These are phyloP conservation scores for Calephelis nemesis DNA, from an alignment of 1,140 invertebrate species.

Conservation along the genomic window DNA sequence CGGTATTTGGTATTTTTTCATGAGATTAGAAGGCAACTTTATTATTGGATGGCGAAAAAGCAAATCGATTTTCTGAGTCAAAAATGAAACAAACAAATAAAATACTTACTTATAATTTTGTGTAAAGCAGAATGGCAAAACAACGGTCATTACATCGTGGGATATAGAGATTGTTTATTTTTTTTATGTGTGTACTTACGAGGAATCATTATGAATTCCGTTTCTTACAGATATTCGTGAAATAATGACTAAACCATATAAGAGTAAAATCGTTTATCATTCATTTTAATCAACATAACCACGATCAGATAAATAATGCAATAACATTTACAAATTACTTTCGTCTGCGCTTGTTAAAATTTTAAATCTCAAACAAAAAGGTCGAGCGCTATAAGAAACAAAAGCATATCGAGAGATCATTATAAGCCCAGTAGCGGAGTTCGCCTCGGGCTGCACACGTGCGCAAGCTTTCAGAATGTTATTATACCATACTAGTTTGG, in stretches of 20 bases:
- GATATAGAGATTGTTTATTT: no score
- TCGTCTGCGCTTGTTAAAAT: constrained; percentile 29
- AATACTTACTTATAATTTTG: no score
- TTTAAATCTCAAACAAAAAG: constrained; percentile 33
- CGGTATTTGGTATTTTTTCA: no score
- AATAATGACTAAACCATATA: not conserved
- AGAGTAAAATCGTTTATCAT: not conserved
- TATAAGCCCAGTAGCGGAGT: constrained; percentile 65
- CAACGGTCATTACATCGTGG: no score
- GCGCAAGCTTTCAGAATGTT: constrained; percentile 41
- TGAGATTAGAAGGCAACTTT: no score
- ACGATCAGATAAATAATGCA: constrained; percentile 15
- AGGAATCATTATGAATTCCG: no score
- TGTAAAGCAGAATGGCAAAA: no score
- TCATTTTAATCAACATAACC: not conserved
- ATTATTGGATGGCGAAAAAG: no score
- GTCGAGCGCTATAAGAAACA: constrained; percentile 36
- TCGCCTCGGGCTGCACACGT: constrained; percentile 60
- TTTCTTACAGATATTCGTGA: no score
- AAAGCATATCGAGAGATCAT: constrained; percentile 48
- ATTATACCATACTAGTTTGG: constrained; percentile 44
- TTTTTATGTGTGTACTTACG: no score
- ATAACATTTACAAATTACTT: constrained; percentile 16
- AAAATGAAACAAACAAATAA: no score
- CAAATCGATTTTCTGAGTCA: no score